phyloP scores from a whole-genome alignment of 2,888 invertebrate species.

The Drosophila limbata region DNA sequence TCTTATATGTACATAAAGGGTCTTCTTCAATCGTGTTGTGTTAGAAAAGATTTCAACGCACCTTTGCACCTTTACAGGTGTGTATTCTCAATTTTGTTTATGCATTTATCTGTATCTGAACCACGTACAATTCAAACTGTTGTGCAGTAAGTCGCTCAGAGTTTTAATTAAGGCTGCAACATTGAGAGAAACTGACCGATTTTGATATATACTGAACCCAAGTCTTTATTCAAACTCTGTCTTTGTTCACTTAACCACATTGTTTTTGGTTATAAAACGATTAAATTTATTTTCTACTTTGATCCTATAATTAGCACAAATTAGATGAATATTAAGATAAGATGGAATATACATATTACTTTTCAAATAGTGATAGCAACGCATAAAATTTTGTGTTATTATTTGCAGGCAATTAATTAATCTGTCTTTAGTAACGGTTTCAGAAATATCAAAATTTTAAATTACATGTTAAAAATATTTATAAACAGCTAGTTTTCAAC shows the following conservation, averaged over 20 bases:
- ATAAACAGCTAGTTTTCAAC: too few species aligned
- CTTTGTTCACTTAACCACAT: neutral
- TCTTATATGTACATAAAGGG: neutral
- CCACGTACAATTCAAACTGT: neutral
- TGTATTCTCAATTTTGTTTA: neutral
- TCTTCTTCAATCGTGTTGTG: slow-evolving; percentile 3
- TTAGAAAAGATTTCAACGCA: slow-evolving; percentile 54
- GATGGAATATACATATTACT: too few species aligned
- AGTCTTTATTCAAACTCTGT: neutral
- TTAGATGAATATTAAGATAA: too few species aligned
- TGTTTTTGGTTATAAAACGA: too few species aligned
- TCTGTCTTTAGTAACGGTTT: too few species aligned
- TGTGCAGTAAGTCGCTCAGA: neutral
- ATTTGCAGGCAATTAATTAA: too few species aligned
- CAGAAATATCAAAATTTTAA: too few species aligned
- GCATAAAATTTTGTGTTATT: too few species aligned
- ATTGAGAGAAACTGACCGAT: neutral
- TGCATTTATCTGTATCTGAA: neutral
- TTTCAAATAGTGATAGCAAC: too few species aligned
- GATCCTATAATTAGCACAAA: too few species aligned
- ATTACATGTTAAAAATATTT: too few species aligned
- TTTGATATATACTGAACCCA: neutral
- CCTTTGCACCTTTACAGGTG: slow-evolving; percentile 14
- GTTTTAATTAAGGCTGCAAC: neutral
- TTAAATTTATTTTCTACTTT: too few species aligned